These are phyloP conservation scores for Ecliptopera silaceata DNA, from an alignment of 2,888 invertebrate genomes.

Conservation along the genomic window DNA sequence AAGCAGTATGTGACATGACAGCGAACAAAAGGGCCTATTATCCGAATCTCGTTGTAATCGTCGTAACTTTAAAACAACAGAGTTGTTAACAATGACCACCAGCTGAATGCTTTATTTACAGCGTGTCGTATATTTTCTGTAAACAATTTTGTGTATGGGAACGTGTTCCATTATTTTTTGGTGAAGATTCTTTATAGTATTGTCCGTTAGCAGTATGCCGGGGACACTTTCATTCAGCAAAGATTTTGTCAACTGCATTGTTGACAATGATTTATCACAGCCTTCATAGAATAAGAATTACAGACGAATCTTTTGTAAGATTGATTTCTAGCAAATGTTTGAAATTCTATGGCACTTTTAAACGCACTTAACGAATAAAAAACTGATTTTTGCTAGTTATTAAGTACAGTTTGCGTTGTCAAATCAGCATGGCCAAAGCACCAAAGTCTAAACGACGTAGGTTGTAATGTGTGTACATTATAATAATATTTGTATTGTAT, in stretches of 20 bases:
- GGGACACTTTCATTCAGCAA: slow-evolving; percentile 43
- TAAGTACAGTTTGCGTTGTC: slow-evolving; percentile 43
- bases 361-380: slow-evolving; percentile 12
- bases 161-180: slow-evolving; percentile 58
- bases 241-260: slow-evolving; percentile 65
- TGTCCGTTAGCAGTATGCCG: slow-evolving; percentile 49
- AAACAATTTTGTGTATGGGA: slow-evolving; percentile 50
- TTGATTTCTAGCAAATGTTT: slow-evolving; percentile 20
- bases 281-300: slow-evolving; percentile 48
- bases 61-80: slow-evolving; percentile 53
- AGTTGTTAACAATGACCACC: slow-evolving; percentile 60
- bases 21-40: slow-evolving; percentile 42
- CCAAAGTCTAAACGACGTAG: slow-evolving; percentile 66
- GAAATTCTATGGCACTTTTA: slow-evolving; percentile 14
- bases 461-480: slow-evolving; percentile 74
- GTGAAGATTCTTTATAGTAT: slow-evolving; percentile 48
- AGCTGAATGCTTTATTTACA: slow-evolving; percentile 65
- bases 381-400: slow-evolving; percentile 30
- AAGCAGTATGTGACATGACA: slow-evolving; percentile 44
- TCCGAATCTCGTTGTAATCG: slow-evolving; percentile 38
- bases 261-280: slow-evolving; percentile 71
- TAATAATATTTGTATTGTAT: slow-evolving; percentile 53
- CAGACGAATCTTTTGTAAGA: slow-evolving; percentile 39
- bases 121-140: slow-evolving; percentile 62
- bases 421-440: slow-evolving; percentile 77